Evolutionary conservation across 1,140 invertebrate genomes (phyloP).

Genomic region (Panagrolaimus sp.): DNA sequence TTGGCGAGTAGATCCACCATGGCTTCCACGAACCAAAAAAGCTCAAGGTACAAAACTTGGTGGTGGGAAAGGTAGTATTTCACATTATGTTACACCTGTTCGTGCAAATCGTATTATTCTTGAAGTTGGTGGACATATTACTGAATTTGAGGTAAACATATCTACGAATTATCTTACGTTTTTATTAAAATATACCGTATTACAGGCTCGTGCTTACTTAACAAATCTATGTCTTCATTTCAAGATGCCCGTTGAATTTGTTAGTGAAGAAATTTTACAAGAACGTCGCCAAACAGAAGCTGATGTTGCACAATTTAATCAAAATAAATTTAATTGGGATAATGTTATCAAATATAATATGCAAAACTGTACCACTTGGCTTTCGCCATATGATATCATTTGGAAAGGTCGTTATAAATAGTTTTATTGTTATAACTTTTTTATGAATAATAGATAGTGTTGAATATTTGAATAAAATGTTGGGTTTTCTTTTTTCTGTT

Average conservation of each 20-base stretch:
- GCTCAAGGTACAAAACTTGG: slow-evolving; percentile 77
- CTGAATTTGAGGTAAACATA: slow-evolving; percentile 79
- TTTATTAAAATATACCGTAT: slow-evolving; percentile 15
- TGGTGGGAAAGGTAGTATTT: slow-evolving; percentile 87
- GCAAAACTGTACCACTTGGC: slow-evolving; percentile 73
- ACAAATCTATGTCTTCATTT: slow-evolving; percentile 70
- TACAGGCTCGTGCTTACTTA: slow-evolving; percentile 52
- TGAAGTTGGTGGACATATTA: slow-evolving; percentile 82
- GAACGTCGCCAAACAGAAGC: slow-evolving; percentile 65
- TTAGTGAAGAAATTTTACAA: slow-evolving; percentile 73
- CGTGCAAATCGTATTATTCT: slow-evolving; percentile 83
- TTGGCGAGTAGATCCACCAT: slow-evolving; percentile 86
- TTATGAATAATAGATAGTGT: too few species aligned
- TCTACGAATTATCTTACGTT: too few species aligned
- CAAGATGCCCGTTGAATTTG: slow-evolving; percentile 79
- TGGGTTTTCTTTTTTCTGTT: slow-evolving; percentile 20
- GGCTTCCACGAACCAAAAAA: slow-evolving; percentile 87
- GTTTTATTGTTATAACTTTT: slow-evolving; percentile 11
- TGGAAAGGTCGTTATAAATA: slow-evolving; percentile 77
- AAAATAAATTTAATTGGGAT: slow-evolving; percentile 81
- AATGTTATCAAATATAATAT: slow-evolving; percentile 89
- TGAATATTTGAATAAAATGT: not conserved
- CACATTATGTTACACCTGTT: slow-evolving; percentile 88
- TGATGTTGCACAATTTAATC: slow-evolving; percentile 68
- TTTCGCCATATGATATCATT: slow-evolving; percentile 73